Evolutionary conservation across 2,113 vertebrate species (phyloP), one percentile per base, ranked within the genome.

Genomic region (Oryzias woworae): DNA sequence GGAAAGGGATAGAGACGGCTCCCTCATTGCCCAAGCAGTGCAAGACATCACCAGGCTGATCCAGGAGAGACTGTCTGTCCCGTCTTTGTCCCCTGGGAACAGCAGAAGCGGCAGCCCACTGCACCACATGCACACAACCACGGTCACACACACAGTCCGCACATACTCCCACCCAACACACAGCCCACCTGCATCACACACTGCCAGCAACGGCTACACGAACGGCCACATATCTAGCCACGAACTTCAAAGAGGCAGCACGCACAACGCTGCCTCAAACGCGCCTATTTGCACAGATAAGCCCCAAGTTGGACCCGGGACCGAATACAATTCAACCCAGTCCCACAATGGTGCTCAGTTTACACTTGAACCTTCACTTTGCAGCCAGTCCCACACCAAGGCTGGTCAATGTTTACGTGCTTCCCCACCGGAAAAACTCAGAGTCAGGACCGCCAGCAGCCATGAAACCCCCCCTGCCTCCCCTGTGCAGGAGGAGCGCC

Each of bases 21-120:
- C 84, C 22, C 81, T 89, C 46, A 91, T 92, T 5, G 85, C 89
- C 14, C 89, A 92, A 72, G 91, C 91, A 4, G 92, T 92, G 22
- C 91, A 92, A 53, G 90, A 92, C 81, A 92, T 92, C 58, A 91
- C 92, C 0, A 86, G 92, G 85, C 75, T 92, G 66, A 90, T 94
- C 87, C 94, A 88, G 80, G 94, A 92, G 81, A 81, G 92, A 50
- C 91, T 94, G 85, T 94, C 76, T 79, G 85, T 80, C 80, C 86
- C 83, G 75, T 89, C 77, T 47, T 66, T 49, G 85, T 91, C 58
- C 77, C 83, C 88, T 86, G 69, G 56, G 56, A 85, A 83, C 69
- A 82, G 72, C 81, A 71, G 81, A 45, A 75, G 80, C 14, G 62
- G 76, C 81, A 81, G 78, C 68, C 83, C 66, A 18, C 56, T 86